phyloP scores from a whole-genome alignment of 92 coral and sea anemone genomes.

The Umimayanthus chanpuru region DNA sequence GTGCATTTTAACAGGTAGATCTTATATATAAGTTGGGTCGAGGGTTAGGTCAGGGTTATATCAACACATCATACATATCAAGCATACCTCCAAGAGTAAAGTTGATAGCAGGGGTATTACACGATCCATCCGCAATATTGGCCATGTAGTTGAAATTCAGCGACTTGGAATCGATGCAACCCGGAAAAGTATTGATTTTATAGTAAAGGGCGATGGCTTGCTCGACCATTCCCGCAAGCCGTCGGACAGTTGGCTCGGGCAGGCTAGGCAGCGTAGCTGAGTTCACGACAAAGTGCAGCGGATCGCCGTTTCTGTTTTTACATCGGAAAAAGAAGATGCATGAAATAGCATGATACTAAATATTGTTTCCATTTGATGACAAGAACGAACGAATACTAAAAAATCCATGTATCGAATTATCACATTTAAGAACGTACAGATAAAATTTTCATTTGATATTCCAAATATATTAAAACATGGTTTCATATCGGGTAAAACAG shows the following conservation, averaged over 20 bases:
- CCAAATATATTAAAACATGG: too few relatives aligned
- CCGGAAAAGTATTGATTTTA: constrained; percentile 78
- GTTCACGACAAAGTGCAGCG: constrained; percentile 74
- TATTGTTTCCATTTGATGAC: not conserved
- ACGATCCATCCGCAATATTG: constrained; percentile 76
- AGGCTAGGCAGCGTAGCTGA: constrained; percentile 72
- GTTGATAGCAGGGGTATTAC: constrained; percentile 65
- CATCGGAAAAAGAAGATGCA: not conserved
- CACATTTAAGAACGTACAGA: not conserved
- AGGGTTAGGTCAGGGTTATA: too few relatives aligned
- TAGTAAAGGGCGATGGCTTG: constrained; percentile 72
- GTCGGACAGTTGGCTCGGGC: constrained; percentile 71
- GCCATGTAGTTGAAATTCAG: constrained; percentile 83
- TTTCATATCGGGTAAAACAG: too few relatives aligned
- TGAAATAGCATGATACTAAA: not conserved
- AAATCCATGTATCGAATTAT: not conserved
- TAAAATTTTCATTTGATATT: too few relatives aligned
- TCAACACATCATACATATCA: not conserved
- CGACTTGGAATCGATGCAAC: constrained; percentile 76
- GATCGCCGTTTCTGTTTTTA: constrained; percentile 67
- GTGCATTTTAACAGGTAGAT: too few relatives aligned
- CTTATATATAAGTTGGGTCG: too few relatives aligned
- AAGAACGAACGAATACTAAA: not conserved
- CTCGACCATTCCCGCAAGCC: constrained; percentile 69
- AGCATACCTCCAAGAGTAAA: constrained; percentile 79